Evolutionary conservation across 23 tunicate species (phyloP).

Genomic region (Oikopleura albicans): DNA sequence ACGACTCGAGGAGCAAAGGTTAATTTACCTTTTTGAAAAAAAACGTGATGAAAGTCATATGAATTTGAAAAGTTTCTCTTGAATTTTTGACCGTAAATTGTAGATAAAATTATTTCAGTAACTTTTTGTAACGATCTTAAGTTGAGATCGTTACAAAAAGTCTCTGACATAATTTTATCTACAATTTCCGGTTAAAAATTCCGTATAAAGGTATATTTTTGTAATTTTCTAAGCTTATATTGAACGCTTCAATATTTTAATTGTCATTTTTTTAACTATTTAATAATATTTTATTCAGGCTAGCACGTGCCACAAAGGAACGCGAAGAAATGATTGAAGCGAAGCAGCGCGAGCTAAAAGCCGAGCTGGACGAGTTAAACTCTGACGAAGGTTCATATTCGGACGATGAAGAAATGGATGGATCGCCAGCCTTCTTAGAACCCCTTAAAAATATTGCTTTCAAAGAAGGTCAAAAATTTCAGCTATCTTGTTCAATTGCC

Average conservation of each 20-base stretch:
- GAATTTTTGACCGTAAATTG: no score
- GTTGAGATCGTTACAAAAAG: no score
- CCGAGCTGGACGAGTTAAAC: neutral
- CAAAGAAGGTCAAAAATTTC: neutral
- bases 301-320: neutral
- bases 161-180: no score
- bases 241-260: no score
- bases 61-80: no score
- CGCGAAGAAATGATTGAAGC: slow-evolving; percentile 5
- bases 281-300: neutral
- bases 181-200: no score
- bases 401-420: neutral
- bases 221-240: no score
- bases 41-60: no score
- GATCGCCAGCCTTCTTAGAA: neutral
- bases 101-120: no score
- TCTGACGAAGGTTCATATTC: neutral
- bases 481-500: neutral
- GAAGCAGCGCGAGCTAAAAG: neutral
- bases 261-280: no score
- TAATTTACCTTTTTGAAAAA: neutral
- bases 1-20: neutral
- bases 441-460: neutral
- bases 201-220: no score
- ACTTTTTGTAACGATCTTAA: no score